Base-by-base conservation (phyloP, 2,888 invertebrate species). In the Scaptomyza parva region DNA sequence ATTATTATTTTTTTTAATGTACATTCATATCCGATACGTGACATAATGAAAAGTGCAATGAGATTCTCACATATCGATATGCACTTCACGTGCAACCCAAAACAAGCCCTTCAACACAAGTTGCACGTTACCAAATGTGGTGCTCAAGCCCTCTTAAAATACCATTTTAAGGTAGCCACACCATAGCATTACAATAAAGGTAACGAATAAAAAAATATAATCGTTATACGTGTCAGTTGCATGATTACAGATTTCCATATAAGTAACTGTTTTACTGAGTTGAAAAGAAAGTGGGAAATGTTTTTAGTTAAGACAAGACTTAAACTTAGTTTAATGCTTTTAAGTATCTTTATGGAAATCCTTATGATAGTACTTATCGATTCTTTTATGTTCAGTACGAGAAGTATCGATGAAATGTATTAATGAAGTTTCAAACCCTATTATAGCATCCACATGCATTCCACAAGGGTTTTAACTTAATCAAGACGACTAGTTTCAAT, bases 21-120 rank as follows among this genome's bases (percentile, higher is more conserved):
- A 30, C 41, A 24, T 63, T 54, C 58, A 59, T 70, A 43, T 54
- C 54, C 73, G 47, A 76, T 76, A 80, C 79, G 79, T 86, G 79
- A 71, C 80, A 57, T 54, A 30, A 52, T 24, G n/a, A n/a, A 24
- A 63, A 55, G 59, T 60, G 84, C 76, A 70, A 26, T 28, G 55
- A 86, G 45, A 45, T 57, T 50, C 35, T 44, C 58, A 44, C 58
- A 44, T 62, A 68, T 76, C 76, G 57, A 60, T 76, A 86, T 83
- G 83, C 86, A 68, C 9, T 66, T 43, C 79, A 76, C 86, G 80
- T 86, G 48, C 72, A 57, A 57, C 7, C 53, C 41, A 35, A 50
- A 85, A 70, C 74, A 84, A 61, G 43, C 68, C 54, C 57, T 14
- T 5, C 58, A 39, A 66, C 61, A 71, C 50, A 30, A 47, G 76